phyloP scores from a whole-genome alignment of 2,888 invertebrate genomes.

The Gibbula magus region DNA sequence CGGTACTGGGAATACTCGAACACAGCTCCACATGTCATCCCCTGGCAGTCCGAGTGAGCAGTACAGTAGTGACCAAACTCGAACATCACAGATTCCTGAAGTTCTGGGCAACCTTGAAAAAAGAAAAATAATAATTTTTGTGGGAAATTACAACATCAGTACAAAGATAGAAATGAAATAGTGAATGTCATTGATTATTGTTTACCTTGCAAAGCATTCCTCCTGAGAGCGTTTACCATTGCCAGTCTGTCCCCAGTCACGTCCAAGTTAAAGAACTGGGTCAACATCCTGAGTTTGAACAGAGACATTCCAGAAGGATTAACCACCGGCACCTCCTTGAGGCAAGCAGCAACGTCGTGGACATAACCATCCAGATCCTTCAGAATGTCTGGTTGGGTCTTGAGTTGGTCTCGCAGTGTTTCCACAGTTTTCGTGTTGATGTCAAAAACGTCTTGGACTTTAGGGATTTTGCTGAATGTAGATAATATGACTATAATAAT shows the following conservation, averaged over 20 bases:
- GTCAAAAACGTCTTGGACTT: background rate
- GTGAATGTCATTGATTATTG: too few relatives aligned
- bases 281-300: background rate
- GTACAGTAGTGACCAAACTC: conserved; percentile 15
- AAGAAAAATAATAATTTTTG: too few relatives aligned
- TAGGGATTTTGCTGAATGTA: background rate
- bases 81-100: background rate
- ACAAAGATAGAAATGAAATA: too few relatives aligned
- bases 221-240: background rate
- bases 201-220: background rate
- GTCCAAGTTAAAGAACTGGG: background rate
- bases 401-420: background rate
- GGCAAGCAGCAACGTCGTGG: background rate
- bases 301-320: background rate
- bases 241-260: background rate
- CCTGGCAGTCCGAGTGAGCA: background rate
- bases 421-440: background rate
- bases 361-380: background rate
- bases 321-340: background rate
- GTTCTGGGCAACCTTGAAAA: background rate
- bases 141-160: too few relatives aligned
- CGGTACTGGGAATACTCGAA: background rate
- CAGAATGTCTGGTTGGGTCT: background rate
- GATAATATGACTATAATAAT: background rate
- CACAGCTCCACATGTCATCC: background rate